These are phyloP conservation scores for Brachyopa scutellaris DNA, from an alignment of 2,888 invertebrate species.

Conservation along the genomic window DNA sequence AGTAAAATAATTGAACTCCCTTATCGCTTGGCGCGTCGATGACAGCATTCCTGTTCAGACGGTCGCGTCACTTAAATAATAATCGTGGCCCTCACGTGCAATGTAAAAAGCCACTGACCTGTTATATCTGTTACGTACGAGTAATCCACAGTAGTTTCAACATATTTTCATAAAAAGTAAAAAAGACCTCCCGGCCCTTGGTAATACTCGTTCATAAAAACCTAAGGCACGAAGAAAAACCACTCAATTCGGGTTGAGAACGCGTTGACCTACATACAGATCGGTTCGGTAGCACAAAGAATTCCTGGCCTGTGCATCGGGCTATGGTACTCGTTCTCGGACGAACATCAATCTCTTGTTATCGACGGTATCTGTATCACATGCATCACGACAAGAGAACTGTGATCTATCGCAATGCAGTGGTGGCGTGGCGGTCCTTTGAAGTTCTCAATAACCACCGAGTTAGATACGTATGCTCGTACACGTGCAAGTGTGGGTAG, in stretches of 20 bases:
- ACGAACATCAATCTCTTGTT: conserved; percentile 38
- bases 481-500: too few relatives aligned
- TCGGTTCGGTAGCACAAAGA: conserved; percentile 23
- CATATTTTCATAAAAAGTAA: conserved; percentile 12
- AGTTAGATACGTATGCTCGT: too few relatives aligned
- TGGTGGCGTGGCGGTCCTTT: conserved; percentile 41
- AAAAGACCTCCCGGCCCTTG: background rate
- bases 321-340: background rate
- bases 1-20: conserved; percentile 42
- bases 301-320: conserved; percentile 7
- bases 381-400: conserved; percentile 28
- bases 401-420: conserved; percentile 16
- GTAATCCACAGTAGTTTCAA: conserved; percentile 11
- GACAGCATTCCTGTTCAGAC: conserved; percentile 24
- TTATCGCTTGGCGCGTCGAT: conserved; percentile 20
- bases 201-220: too few relatives aligned
- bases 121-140: too few relatives aligned
- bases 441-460: conserved; percentile 38
- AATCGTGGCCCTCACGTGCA: conserved; percentile 23
- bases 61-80: conserved; percentile 3
- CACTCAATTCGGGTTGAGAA: conserved; percentile 19
- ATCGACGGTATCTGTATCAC: conserved; percentile 38
- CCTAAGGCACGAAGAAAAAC: background rate
- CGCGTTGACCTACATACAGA: conserved; percentile 37
- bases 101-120: conserved; percentile 7